Evolutionary conservation across 2,113 vertebrate species (phyloP), one percentile per base, ranked within the genome.

Genomic region (Pholis gunnellus): DNA sequence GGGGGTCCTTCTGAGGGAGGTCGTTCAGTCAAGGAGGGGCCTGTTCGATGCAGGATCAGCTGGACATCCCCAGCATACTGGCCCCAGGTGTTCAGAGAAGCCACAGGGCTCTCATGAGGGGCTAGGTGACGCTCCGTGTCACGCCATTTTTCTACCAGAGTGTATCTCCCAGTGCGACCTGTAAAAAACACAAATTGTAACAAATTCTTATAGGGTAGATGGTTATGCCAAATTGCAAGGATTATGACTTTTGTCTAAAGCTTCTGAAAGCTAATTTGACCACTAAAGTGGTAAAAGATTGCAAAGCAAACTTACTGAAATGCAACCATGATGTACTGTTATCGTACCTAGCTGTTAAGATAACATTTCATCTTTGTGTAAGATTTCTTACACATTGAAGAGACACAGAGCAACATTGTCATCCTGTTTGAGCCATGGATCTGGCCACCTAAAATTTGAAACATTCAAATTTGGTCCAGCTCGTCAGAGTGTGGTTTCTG

Each of bases 21-120:
- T 3, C 97, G 91, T 91, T 99, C 97, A 3, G 96, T 97, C 34
- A 99, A 95, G 0, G 98, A 98, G 0, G 98, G 98, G 63, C 98
- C 98, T 0, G 98, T 99, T 31, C 97, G 96, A 2, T 97, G 96
- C 69, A 99, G 95, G 79, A 99, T 97, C 0, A 99, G 95, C 94
- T 99, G 98, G 6, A 99, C 98, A 1, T 99, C 98, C 14, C 97
- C 97, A 0, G 98, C 98, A 46, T 99, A 99, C 87, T 99, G 98
- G 0, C 98, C 98, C 98, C 98, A 99, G 72, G 98, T 99, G 93
- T 98, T 99, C 50, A 99, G 92, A 25, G 98, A 99, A 42, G 96
- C 96, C 63, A 99, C 96, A 1, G 98, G 98, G 74, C 98, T 99
- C 78, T 99, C 98, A 1, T 98, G 96, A 6, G 98, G 98, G 4